Evolutionary conservation across 2,888 invertebrate genomes (phyloP).

Genomic region (Saturnia japonica): DNA sequence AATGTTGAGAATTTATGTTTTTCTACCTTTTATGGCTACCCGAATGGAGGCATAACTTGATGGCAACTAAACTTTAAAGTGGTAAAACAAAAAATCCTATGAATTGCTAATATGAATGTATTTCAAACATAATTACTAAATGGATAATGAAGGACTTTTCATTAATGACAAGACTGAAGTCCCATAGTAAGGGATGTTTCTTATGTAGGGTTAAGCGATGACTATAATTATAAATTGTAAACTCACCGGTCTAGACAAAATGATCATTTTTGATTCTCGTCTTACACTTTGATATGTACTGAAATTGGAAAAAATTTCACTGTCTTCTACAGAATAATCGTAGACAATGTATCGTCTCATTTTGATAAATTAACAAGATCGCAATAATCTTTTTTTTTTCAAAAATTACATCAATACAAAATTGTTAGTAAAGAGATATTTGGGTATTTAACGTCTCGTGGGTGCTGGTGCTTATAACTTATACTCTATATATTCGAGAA

Average conservation of each 20-base stretch:
- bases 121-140: background rate
- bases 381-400: background rate
- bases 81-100: too few relatives aligned
- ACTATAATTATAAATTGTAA: background rate
- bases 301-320: constrained; percentile 41
- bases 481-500: too few relatives aligned
- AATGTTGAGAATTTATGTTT: too few relatives aligned
- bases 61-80: too few relatives aligned
- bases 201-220: background rate
- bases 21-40: too few relatives aligned
- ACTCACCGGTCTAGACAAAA: constrained; percentile 62
- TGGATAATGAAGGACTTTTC: background rate
- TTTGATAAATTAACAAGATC: constrained; percentile 25
- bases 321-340: constrained; percentile 51
- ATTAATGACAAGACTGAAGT: background rate
- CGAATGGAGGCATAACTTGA: too few relatives aligned
- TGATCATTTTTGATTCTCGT: constrained; percentile 60
- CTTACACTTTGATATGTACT: constrained; percentile 55
- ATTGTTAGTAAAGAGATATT: too few relatives aligned
- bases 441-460: too few relatives aligned
- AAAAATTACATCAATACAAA: background rate
- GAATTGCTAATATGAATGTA: background rate
- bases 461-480: too few relatives aligned
- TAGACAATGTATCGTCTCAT: constrained; percentile 61
- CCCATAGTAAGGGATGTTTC: background rate